Percentiles rank a stretch among this genome's conserved stretches.
These are phyloP conservation scores for Trachymyrmex cornetzi DNA, from an alignment of 1,140 invertebrate species.

Conservation along the genomic window DNA sequence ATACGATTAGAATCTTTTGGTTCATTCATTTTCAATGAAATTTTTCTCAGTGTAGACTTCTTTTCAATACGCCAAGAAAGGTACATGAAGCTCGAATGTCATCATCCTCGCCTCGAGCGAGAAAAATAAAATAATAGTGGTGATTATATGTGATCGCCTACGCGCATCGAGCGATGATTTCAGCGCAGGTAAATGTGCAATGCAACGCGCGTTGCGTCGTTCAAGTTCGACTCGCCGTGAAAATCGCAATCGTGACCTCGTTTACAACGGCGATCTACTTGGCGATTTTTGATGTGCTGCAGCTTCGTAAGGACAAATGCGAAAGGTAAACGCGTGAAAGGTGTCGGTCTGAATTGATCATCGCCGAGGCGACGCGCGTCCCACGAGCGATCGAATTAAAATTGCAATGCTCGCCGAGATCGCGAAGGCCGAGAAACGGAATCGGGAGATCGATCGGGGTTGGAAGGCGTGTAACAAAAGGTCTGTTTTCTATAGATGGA, in stretches of 20 bases:
- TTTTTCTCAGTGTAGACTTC: too few relatives aligned
- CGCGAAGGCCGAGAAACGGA: constrained; percentile 28
- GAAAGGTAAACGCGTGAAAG: background rate
- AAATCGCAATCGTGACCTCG: constrained; percentile 31
- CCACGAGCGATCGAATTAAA: background rate
- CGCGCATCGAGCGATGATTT: constrained; percentile 55
- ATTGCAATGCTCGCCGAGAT: constrained; percentile 1
- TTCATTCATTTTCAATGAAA: too few relatives aligned
- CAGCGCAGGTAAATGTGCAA: constrained; percentile 31
- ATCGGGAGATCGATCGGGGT: constrained; percentile 42
- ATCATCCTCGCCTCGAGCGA: background rate
- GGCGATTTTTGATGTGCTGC: background rate
- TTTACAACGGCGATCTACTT: background rate
- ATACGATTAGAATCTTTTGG: too few relatives aligned
- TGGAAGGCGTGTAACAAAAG: constrained; percentile 9
- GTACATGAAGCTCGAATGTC: background rate
- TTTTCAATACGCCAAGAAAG: background rate
- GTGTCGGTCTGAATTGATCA: constrained; percentile 7
- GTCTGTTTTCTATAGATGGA: too few relatives aligned
- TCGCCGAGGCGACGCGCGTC: background rate
- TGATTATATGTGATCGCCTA: background rate
- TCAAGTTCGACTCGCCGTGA: background rate
- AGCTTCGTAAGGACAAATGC: background rate
- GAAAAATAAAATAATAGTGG: constrained; percentile 10
- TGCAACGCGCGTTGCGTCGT: background rate